Conservation (phyloP, 2,113 vertebrate genomes). For the Clarias macrocephalus region DNA sequence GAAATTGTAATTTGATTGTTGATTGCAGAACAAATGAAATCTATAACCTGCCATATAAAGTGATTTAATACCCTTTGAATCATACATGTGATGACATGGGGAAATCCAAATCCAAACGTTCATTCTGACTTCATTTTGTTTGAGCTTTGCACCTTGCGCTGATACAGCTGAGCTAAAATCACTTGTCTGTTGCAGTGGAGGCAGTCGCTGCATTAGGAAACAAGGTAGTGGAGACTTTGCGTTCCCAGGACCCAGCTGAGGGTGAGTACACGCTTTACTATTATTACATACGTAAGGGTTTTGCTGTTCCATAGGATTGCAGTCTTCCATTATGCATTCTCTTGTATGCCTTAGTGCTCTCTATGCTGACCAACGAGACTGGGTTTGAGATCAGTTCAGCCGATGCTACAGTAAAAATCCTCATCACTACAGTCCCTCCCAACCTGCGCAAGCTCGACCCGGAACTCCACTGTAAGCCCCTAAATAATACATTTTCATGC, state of each 20-base stretch:
- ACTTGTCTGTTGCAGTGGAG: constrained; percentile 78
- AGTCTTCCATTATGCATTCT: not conserved
- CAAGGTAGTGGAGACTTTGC: constrained; percentile 93
- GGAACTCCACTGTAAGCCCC: constrained; percentile 84
- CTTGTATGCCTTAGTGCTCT: constrained; percentile 79
- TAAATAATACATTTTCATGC: not conserved
- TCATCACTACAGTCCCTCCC: constrained; percentile 95
- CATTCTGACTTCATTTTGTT: not conserved
- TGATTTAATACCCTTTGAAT: not conserved
- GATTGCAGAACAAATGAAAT: not conserved
- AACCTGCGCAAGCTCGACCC: constrained; percentile 96
- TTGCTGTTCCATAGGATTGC: not conserved
- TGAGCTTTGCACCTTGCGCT: not conserved
- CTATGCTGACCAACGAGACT: constrained; percentile 95
- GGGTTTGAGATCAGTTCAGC: constrained; percentile 97
- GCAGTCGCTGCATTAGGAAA: constrained; percentile 93
- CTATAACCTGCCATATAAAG: not conserved
- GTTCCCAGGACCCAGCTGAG: constrained; percentile 89
- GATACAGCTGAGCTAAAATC: not conserved
- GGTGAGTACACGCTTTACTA: constrained; percentile 67
- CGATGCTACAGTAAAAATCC: constrained; percentile 93
- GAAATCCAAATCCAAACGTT: not conserved
- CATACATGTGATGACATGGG: not conserved
- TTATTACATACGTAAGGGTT: not conserved
- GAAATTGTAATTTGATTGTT: not conserved